Evolutionary conservation across 1,140 invertebrate genomes (phyloP), one percentile per base, ranked within the genome.

Genomic region (Sipha flava): DNA sequence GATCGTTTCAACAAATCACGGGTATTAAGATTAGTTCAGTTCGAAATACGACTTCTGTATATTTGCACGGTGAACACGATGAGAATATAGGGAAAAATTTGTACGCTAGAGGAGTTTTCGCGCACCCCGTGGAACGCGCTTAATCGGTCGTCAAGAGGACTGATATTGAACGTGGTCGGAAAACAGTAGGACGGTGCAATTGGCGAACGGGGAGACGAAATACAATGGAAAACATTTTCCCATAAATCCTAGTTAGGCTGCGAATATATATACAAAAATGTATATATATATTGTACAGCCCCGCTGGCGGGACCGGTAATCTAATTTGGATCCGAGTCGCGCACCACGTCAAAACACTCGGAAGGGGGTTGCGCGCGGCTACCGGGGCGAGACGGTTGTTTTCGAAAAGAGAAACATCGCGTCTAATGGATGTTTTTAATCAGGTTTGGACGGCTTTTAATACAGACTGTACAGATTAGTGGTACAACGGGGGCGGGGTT

Each of bases 361-460:
- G 70, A 72, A 52, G 37, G 37, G 64, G 62, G 12, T 40, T 21
- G n/a, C 31, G 18, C n/a, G n/a, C 31, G 2, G 34, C 10, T 9
- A 0, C 9, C n/a, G n/a, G 3, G 64, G 37, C 21, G 31, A 68
- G 5, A 23, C 21, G 37, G 37, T 59, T 40, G 73, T 77, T 40
- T 40, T 59, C 26, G 1, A 12, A 47, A 47, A 26, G 43, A 77
- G 23, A 77, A 57, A 73, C 31, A 77, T 3, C 43, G 26, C 34
- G 52, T 57, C 73, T 77, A 59, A 77, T 77, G 73, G 73, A 77
- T 29, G 73, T 77, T 77, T 57, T 57, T 77, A 77, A 77, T 77
- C 73, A 43, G 21, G 73, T 77, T 77, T 59, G 52, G 49, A 31
- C 21, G 73, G 49, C 52, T 59, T 77, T 77, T 77, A 59, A 77